Base-by-base conservation (phyloP, 2,888 invertebrate genomes). In the Phalera bucephala region DNA sequence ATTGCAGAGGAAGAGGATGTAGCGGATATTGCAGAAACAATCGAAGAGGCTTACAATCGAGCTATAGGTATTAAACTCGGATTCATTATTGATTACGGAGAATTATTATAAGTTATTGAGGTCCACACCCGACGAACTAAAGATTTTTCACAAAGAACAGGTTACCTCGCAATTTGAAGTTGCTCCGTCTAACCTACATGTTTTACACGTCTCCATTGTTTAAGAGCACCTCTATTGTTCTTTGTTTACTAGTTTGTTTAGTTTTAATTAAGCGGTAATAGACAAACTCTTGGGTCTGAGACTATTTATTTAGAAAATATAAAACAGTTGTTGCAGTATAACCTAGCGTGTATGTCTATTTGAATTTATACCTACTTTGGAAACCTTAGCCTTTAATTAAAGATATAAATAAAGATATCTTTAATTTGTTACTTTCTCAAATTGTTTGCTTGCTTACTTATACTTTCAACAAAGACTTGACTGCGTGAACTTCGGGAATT, bases 1-100 rank as follows among this genome's bases (percentile, higher is more conserved):
- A 33, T 43, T 12, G 37, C 39, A 7, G 72, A 65, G 26, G 72
- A 63, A 28, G 68, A 64, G 33, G 68, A 73, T 39, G 59, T 52
- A 10, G 56, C 61, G 50, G 70, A 72, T 52, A 56, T 64, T 55
- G 53, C 41, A 7, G 55, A 55, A 46, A 53, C 53, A 36, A 53
- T 59, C 33, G 48, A 47, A 39, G 69, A 65, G 52, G 64, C 71
- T 5, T 66, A 55, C 42, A 64, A 64, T 42, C 35, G 41, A 9
- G 59, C 56, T 34, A 36, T 69, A 48, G 70, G 72, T 73, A 72
- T 42, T 50, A 29, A 31, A 32, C 11, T 41, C 14, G 37, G 14
- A 34, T 20, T 29, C 19, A 29, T 29, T 29, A 28, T 28, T 15
- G 3, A 10, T 17, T 17, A 9, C 19, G 15, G 25, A 23, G n/a